Conservation (phyloP, 1,140 invertebrate genomes). For the Delia radicum region DNA sequence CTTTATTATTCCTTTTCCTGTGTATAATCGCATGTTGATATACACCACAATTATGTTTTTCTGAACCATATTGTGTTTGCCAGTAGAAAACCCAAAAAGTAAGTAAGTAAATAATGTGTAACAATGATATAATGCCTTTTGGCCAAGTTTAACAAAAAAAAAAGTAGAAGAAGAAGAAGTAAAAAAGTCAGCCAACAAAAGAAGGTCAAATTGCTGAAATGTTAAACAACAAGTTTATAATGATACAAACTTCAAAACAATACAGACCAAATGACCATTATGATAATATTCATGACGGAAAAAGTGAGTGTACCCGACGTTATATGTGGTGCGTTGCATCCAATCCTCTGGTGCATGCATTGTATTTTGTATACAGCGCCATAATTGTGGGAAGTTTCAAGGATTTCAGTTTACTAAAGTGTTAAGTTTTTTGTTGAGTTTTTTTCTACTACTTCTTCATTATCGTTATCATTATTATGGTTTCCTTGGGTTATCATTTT, state of each 20-base stretch:
- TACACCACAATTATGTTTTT: too few species aligned
- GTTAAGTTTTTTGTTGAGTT: background rate
- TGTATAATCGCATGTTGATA: too few species aligned
- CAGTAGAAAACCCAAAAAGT: background rate
- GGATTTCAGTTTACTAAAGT: slow-evolving; percentile 2
- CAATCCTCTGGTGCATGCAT: background rate
- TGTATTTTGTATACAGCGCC: background rate
- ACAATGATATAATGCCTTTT: background rate
- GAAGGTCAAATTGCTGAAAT: background rate
- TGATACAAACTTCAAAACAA: background rate
- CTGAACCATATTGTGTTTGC: background rate
- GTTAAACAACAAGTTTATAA: background rate
- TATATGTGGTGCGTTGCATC: background rate
- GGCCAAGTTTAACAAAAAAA: background rate
- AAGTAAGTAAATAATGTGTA: background rate
- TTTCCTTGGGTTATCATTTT: background rate
- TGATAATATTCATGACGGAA: too few species aligned
- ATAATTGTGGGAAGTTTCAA: slow-evolving; percentile 17
- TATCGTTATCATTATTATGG: slow-evolving; percentile 10
- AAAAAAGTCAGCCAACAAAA: background rate
- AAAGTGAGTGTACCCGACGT: background rate
- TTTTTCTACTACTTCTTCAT: background rate
- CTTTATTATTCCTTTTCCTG: too few species aligned
- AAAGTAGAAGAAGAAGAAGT: background rate
- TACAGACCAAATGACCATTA: too few species aligned